Conservation (phyloP, 1,140 invertebrate species). For the Pomacea maculata region DNA sequence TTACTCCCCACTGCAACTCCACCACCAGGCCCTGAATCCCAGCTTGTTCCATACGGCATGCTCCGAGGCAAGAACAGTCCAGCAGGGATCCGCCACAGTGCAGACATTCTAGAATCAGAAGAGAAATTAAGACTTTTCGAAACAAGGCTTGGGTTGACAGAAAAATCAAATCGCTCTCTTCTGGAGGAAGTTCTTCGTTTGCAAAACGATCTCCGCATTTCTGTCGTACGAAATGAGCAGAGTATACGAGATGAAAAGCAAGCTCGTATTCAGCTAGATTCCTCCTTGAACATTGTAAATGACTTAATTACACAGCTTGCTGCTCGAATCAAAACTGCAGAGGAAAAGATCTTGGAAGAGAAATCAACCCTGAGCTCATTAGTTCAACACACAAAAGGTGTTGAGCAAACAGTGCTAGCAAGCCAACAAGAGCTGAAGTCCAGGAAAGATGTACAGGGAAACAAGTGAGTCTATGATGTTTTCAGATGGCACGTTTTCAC, state of each 20-base stretch:
- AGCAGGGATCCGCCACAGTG: constrained; percentile 17
- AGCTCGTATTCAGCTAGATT: constrained; percentile 57
- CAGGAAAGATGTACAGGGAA: constrained; percentile 54
- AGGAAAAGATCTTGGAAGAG: constrained; percentile 61
- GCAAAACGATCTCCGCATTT: constrained; percentile 60
- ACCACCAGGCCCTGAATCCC: constrained; percentile 29
- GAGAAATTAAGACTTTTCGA: constrained; percentile 58
- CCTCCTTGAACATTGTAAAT: constrained; percentile 54
- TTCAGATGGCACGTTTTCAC: too few relatives aligned
- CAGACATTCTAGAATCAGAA: constrained; percentile 42
- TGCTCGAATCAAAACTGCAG: constrained; percentile 56
- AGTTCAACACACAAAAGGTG: constrained; percentile 60
- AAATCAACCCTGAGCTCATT: constrained; percentile 53
- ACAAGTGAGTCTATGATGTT: constrained; percentile 42
- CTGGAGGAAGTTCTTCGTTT: constrained; percentile 65
- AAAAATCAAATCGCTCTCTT: constrained; percentile 63
- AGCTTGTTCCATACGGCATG: constrained; percentile 38
- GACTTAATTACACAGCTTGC: constrained; percentile 58
- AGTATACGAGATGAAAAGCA: constrained; percentile 52
- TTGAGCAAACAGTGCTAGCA: constrained; percentile 60
- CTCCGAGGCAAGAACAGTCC: constrained; percentile 20
- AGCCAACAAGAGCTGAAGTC: constrained; percentile 59
- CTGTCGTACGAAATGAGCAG: constrained; percentile 56
- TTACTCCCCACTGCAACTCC: constrained; percentile 44
- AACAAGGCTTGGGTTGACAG: constrained; percentile 57